Evolutionary conservation across 2,797 vertebrate species (phyloP).

Genomic region (Myripristis jacobus): DNA sequence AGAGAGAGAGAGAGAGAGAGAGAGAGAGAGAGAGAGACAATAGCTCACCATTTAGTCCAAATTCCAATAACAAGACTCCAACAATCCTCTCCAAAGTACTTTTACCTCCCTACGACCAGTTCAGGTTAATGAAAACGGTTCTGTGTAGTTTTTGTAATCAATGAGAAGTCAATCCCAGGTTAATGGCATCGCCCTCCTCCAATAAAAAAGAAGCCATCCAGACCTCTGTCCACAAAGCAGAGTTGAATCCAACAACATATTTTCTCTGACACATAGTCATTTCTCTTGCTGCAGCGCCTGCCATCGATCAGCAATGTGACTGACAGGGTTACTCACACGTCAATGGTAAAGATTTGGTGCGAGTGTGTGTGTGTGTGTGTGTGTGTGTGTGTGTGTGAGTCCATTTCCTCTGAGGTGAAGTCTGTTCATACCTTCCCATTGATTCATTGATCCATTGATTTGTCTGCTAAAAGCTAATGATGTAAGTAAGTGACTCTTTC

Average conservation of each 20-base stretch:
- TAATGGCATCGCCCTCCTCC: constrained; percentile 75
- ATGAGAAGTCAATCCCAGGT: constrained; percentile 80
- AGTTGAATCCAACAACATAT: constrained; percentile 77
- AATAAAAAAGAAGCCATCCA: constrained; percentile 71
- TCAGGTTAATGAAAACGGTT: constrained; percentile 66
- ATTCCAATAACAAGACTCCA: no score
- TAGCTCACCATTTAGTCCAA: not conserved
- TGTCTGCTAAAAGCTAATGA: constrained; percentile 85
- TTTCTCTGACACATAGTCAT: constrained; percentile 81
- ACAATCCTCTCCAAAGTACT: constrained; percentile 31
- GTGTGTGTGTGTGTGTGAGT: constrained; percentile 51
- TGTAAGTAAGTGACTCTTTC: constrained; percentile 83
- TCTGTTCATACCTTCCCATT: constrained; percentile 83
- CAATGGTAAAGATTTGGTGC: constrained; percentile 80
- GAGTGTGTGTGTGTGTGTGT: constrained; percentile 28
- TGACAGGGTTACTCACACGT: constrained; percentile 82
- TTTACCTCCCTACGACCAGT: constrained; percentile 45
- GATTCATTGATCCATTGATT: constrained; percentile 87
- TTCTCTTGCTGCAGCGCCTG: constrained; percentile 50
- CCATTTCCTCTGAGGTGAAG: constrained; percentile 77
- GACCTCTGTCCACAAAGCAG: constrained; percentile 65
- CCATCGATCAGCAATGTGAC: constrained; percentile 55
- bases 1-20: constrained; percentile 15
- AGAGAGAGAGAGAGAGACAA: not conserved
- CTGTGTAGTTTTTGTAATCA: constrained; percentile 74